A percentile compares a stretch with the other conserved stretches of the same genome.
Evolutionary conservation across 2,113 vertebrate genomes (phyloP).

Genomic region (Diphyllodes magnificus): DNA sequence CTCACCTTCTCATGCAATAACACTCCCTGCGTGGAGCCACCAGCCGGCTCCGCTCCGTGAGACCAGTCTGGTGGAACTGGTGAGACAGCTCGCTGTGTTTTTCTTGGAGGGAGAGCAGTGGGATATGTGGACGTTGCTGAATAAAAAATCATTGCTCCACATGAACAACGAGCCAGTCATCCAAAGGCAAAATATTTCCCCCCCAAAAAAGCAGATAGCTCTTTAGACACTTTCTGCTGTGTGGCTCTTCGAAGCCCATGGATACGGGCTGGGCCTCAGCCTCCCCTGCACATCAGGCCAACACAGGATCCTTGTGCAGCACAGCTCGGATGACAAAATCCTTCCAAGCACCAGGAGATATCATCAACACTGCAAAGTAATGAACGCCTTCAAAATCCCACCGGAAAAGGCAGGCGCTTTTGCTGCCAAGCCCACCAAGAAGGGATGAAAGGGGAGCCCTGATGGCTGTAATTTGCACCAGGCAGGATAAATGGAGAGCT

Average conservation of each 20-base stretch:
- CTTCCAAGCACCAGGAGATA: constrained; percentile 37
- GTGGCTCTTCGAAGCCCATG: background rate
- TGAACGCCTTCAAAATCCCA: background rate
- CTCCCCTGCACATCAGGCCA: background rate
- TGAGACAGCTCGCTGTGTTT: constrained; percentile 17
- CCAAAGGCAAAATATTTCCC: background rate
- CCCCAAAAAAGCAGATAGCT: background rate
- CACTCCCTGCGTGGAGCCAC: background rate
- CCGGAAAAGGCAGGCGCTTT: background rate
- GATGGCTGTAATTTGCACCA: background rate
- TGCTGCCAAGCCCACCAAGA: constrained; percentile 59
- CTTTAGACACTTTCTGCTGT: background rate
- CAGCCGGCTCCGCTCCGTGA: background rate
- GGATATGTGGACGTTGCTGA: background rate
- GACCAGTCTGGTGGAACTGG: constrained; percentile 8
- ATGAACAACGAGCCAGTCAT: constrained; percentile 14
- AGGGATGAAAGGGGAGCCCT: constrained; percentile 28
- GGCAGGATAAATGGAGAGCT: background rate
- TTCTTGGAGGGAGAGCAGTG: constrained; percentile 9
- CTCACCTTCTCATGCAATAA: constrained; percentile 14
- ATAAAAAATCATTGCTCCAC: constrained; percentile 22
- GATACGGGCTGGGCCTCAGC: background rate
- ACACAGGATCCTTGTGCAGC: background rate
- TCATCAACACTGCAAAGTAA: constrained; percentile 15
- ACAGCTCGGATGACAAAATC: background rate